Evolutionary conservation across 2,797 vertebrate genomes (phyloP), one percentile per base, ranked within the genome.

Genomic region (Psittacula derbiana): DNA sequence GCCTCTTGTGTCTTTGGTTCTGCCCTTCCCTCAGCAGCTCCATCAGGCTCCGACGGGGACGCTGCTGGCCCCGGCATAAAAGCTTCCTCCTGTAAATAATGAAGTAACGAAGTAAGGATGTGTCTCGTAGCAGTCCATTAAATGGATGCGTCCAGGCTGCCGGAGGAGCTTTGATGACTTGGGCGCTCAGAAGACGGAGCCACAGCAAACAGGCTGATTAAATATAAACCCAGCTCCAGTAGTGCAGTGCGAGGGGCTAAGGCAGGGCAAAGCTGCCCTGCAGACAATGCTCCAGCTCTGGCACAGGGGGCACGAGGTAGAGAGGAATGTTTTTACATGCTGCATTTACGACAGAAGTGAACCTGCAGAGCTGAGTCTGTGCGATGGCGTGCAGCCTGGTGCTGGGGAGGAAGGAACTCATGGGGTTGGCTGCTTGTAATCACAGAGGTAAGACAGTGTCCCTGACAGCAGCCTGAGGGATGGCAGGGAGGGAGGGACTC

Each of bases 91-190:
- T 72, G 61, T 88, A 80, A 90, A 73, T 70, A 83, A 88, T 72
- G 94, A 80, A 52, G 79, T 71, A 43, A 81, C 41, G 44, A 85
- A 61, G 76, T 50, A 73, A 83, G 90, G 71, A 80, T 44, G 67
- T 61, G 72, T 83, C 83, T 80, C 52, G 2, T 23, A 50, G 67
- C 88, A 85, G 64, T 40, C 71, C 74, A 60, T 90, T 47, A 85
- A 53, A 43, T 4, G 55, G 80, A 79, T 40, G 60, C 3, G 5
- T 78, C 67, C 80, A 50, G 80, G 83, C 87, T 85, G 92, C 72
- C 2, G 38, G 31, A 67, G 73, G 41, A 73, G 66, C 89, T 80
- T 40, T 61, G 50, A 58, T 80, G 64, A 15, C 46, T 40, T 8
- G 10, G 46, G 71, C 4, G 8, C 58, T 41, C 4, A 6, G 71